Conservation (phyloP, 1,140 invertebrate species). For the Pachypeltis micranthus region DNA sequence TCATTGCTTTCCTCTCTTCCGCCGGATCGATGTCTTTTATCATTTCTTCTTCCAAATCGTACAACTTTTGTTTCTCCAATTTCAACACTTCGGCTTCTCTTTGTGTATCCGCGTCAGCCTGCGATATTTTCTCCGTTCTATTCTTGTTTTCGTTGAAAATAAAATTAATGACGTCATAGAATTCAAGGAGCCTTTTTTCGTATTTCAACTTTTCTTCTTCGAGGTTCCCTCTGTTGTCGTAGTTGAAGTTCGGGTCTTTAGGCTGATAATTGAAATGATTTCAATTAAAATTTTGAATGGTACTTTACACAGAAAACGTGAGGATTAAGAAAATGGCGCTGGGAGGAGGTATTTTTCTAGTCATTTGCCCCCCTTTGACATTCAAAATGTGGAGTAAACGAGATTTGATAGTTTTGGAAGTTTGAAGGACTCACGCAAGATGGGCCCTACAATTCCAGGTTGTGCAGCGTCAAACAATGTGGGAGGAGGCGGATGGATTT, state of each 20-base stretch:
- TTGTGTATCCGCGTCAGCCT: background rate
- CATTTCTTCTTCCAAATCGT: background rate
- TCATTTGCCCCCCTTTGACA: no score
- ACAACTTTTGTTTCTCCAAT: background rate
- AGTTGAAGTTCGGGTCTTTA: background rate
- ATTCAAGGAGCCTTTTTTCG: background rate
- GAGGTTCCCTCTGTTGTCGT: background rate
- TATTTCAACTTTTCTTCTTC: background rate
- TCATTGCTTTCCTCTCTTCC: background rate
- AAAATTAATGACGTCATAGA: background rate
- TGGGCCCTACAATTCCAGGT: no score
- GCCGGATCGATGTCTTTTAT: background rate
- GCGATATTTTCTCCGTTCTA: background rate
- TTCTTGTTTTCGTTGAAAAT: background rate
- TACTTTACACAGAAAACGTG: no score
- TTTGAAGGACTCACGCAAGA: no score
- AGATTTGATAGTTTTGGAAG: no score
- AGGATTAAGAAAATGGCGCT: no score
- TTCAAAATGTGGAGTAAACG: no score
- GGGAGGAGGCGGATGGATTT: no score
- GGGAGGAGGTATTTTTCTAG: no score
- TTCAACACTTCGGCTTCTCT: background rate
- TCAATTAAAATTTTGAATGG: no score
- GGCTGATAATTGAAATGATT: no score
- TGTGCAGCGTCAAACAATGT: no score